phyloP scores from a whole-genome alignment of 2,888 invertebrate genomes.

The Agonopterix subpropinquella region DNA sequence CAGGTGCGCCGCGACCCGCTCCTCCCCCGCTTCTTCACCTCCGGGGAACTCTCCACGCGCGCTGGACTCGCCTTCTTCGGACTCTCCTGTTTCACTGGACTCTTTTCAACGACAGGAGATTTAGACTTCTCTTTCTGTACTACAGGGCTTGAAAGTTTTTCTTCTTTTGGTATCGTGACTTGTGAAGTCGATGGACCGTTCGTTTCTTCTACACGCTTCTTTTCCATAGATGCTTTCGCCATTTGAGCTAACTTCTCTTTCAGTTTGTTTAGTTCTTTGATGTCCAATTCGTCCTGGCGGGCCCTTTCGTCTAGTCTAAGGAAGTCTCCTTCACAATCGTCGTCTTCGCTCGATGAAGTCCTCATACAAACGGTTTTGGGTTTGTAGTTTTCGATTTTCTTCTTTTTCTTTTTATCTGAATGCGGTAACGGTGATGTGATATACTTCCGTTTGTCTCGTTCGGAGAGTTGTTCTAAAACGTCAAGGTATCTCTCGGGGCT shows the following conservation, averaged over 20 bases:
- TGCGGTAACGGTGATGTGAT: slow-evolving; percentile 59
- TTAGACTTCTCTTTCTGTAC: neutral
- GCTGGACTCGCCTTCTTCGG: slow-evolving; percentile 28
- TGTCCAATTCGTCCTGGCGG: slow-evolving; percentile 75
- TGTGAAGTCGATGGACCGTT: slow-evolving; percentile 40
- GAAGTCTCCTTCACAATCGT: slow-evolving; percentile 73
- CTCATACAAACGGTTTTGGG: slow-evolving; percentile 72
- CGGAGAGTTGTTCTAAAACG: slow-evolving; percentile 74
- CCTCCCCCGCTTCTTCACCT: slow-evolving; percentile 30
- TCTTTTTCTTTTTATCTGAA: slow-evolving; percentile 45
- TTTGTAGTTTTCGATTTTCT: slow-evolving; percentile 32
- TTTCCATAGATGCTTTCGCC: slow-evolving; percentile 77
- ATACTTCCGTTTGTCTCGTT: slow-evolving; percentile 72
- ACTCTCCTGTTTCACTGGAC: slow-evolving; percentile 14
- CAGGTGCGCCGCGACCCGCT: slow-evolving; percentile 38
- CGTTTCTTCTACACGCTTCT: slow-evolving; percentile 31
- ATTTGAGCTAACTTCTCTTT: slow-evolving; percentile 81
- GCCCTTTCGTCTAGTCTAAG: slow-evolving; percentile 64
- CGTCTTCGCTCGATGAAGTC: slow-evolving; percentile 77
- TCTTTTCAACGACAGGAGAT: slow-evolving; percentile 13
- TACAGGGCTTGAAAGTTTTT: slow-evolving; percentile 13
- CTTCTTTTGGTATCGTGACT: slow-evolving; percentile 12
- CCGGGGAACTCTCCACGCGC: slow-evolving; percentile 34
- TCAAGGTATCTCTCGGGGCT: slow-evolving; percentile 82
- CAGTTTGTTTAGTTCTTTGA: slow-evolving; percentile 79